Conservation (phyloP, 2,888 invertebrate genomes). For the Steinernema scapterisci region DNA sequence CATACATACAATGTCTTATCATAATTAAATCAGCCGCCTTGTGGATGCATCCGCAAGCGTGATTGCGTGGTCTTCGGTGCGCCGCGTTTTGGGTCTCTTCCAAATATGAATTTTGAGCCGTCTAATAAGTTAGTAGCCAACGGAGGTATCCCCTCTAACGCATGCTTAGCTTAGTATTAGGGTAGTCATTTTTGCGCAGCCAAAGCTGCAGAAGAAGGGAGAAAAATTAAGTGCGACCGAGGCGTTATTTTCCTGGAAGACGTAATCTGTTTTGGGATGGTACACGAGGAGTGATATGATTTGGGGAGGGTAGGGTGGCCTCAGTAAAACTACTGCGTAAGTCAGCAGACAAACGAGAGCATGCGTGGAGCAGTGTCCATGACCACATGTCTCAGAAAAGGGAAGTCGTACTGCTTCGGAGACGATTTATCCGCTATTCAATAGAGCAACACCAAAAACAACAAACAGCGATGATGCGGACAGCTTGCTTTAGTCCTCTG, state of each 20-base stretch:
- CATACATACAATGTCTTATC: slow-evolving; percentile 10
- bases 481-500: slow-evolving; percentile 1
- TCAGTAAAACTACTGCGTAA: slow-evolving; percentile 3
- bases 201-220: too few species aligned
- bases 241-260: too few species aligned
- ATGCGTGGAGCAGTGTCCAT: slow-evolving; percentile 14
- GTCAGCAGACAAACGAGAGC: slow-evolving; percentile 16
- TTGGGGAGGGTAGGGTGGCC: neutral
- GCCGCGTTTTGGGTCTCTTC: too few species aligned
- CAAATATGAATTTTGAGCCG: too few species aligned
- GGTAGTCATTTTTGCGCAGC: too few species aligned
- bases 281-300: neutral
- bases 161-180: too few species aligned
- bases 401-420: slow-evolving; percentile 29
- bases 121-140: too few species aligned
- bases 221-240: too few species aligned
- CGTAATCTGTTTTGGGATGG: neutral
- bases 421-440: slow-evolving; percentile 29
- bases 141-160: too few species aligned
- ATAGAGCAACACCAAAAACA: slow-evolving; percentile 29
- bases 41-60: too few species aligned
- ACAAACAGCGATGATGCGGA: slow-evolving; percentile 21
- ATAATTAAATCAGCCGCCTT: slow-evolving; percentile 1
- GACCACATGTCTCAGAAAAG: slow-evolving; percentile 11
- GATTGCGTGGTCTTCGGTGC: too few species aligned